Evolutionary conservation across 64 coral and sea anemone genomes (phyloP), one percentile per base, ranked within the genome.

Genomic region (Montipora efflorescens): DNA sequence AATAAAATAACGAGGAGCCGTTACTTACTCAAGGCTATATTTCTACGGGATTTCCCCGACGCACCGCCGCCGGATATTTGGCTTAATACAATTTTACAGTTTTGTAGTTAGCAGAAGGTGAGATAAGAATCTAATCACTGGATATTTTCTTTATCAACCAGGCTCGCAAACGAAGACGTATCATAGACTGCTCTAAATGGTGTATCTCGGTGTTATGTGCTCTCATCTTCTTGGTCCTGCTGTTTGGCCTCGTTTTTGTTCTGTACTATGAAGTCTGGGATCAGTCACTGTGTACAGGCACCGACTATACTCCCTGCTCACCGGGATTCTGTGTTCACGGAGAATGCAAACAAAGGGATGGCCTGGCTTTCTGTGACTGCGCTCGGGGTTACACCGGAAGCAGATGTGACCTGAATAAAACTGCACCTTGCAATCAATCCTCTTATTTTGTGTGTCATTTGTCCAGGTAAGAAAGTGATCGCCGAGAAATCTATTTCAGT

Each of bases 221-320:
- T 52, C 16, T 88, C 4, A 10, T 88, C 16, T 12, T 88, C 19
- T 19, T 88, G 47, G 69, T 88, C 46, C 36, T 88, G 10, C 47
- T 74, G 70, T 88, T 88, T 88, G 62, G 86, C 70, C 20, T 88
- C 49, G 86, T 52, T 5, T 88, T 88, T 75, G 70, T 53, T 73
- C 68, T 88, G 43, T 88, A 88, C 86, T 88, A 51, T 88, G 68
- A 71, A 76, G 86, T 76, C 5, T 88, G 86, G 86, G 22, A 88
- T 48, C 68, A 88, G 19, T 88, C 86, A 52, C 68, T 88, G 16
- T 88, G 86, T 50, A 76, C 86, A 9, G 86, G 28, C 36, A 88
- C 68, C 19, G 86, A 88, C 48, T 88, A 74, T 52, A 88, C 86
- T 23, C 86, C 86, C 43, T 88, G 86, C 68, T 88, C 47, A 19